A percentile compares a stretch with the other conserved stretches of the same genome.
Evolutionary conservation across 2,888 invertebrate genomes (phyloP).

Genomic region (Neoascia interrupta): DNA sequence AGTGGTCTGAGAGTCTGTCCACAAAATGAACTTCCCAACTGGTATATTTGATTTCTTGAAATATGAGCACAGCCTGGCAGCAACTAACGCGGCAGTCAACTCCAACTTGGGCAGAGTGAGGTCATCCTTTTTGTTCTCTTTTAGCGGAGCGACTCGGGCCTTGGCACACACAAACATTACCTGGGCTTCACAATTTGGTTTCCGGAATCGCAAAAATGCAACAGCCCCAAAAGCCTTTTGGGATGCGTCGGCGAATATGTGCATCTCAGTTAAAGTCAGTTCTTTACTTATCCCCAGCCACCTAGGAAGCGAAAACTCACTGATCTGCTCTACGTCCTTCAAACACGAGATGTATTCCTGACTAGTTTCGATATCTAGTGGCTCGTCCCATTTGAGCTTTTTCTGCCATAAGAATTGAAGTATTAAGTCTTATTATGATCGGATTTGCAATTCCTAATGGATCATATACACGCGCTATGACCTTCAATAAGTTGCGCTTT

Average conservation of each 20-base stretch:
- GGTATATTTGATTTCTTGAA: background rate
- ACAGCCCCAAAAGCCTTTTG: constrained; percentile 7
- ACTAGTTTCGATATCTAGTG: background rate
- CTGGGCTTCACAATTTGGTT: background rate
- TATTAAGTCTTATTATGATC: constrained; percentile 4
- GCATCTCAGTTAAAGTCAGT: background rate
- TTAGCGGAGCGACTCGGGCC: background rate
- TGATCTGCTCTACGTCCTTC: background rate
- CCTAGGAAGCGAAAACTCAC: background rate
- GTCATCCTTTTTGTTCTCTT: background rate
- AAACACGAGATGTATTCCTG: background rate
- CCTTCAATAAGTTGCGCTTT: constrained; percentile 11
- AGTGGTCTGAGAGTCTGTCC: constrained; percentile 17
- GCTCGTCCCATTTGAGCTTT: too few relatives aligned
- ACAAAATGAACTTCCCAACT: constrained; percentile 9
- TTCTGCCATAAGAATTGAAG: background rate
- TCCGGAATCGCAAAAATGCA: background rate
- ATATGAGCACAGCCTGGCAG: constrained; percentile 4
- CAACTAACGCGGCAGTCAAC: constrained; percentile 9
- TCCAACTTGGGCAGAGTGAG: background rate
- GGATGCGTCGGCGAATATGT: constrained; percentile 12
- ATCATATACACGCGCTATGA: constrained; percentile 10
- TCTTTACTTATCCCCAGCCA: background rate
- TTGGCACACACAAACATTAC: constrained; percentile 8
- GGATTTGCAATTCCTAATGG: constrained; percentile 4